phyloP scores from a whole-genome alignment of 2,888 invertebrate species.

The Pardosa pseudoannulata region DNA sequence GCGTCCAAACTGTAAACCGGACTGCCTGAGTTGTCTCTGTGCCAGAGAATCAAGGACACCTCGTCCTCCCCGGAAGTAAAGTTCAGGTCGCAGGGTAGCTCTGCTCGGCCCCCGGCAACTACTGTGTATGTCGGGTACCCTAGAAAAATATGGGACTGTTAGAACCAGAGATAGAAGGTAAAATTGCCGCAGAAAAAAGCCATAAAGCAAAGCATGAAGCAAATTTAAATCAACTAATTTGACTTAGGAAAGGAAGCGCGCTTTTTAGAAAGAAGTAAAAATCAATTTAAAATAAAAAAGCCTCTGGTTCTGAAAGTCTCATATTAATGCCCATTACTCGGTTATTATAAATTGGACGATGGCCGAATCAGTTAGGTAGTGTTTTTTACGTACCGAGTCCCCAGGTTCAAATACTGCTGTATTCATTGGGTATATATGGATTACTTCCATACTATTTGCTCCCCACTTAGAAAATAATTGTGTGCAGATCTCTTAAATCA shows the following conservation, averaged over 20 bases:
- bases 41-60: constrained; percentile 73
- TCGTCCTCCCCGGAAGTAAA: constrained; percentile 69
- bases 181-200: not conserved
- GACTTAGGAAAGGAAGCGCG: not conserved
- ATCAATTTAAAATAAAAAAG: not conserved
- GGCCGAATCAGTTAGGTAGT: no score
- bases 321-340: no score
- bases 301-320: constrained; percentile 8
- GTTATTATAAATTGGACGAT: no score
- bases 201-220: constrained; percentile 4
- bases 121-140: constrained; percentile 44
- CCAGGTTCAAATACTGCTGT: no score
- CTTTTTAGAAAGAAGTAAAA: not conserved
- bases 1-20: constrained; percentile 74
- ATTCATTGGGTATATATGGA: no score
- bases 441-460: no score
- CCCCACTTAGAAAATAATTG: no score
- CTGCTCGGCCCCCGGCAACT: constrained; percentile 70
- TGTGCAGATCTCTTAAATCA: no score
- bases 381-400: no score
- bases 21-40: constrained; percentile 57
- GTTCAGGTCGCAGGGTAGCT: constrained; percentile 73
- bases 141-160: constrained; percentile 44
- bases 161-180: constrained; percentile 54
- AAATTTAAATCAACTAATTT: not conserved